Percentiles rank a stretch among this genome's conserved stretches.
phyloP scores from a whole-genome alignment of 2,888 invertebrate genomes.

The Galerucella calmariensis region DNA sequence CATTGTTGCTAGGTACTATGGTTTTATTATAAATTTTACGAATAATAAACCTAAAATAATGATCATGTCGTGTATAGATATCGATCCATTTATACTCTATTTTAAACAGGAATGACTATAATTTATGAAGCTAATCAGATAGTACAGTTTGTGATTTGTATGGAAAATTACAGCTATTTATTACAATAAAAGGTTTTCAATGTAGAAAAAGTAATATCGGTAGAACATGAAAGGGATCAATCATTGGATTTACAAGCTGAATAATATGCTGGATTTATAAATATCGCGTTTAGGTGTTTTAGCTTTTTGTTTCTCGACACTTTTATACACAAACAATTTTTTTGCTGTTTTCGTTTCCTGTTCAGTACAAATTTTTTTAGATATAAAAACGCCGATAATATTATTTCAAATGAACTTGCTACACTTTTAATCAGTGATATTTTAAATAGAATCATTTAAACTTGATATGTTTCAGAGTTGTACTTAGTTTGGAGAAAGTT shows the following conservation, averaged over 20 bases:
- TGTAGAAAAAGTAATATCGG: constrained; percentile 22
- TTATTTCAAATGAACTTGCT: no score
- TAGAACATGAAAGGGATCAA: constrained; percentile 24
- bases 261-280: constrained; percentile 13
- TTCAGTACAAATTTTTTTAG: no score
- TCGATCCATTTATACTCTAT: constrained; percentile 20
- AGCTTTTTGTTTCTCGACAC: neutral
- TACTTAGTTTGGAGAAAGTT: no score
- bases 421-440: no score
- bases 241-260: constrained; percentile 9
- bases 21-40: neutral
- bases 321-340: no score
- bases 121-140: constrained; percentile 31
- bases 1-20: constrained; percentile 5
- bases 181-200: constrained; percentile 27
- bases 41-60: constrained; percentile 3
- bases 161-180: constrained; percentile 25
- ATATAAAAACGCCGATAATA: no score
- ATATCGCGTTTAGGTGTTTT: constrained; percentile 4
- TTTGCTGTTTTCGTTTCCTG: neutral
- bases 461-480: no score
- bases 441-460: no score
- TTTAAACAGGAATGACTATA: constrained; percentile 24
- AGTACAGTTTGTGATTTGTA: constrained; percentile 27
- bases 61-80: constrained; percentile 17